Evolutionary conservation across 1,140 invertebrate genomes (phyloP).

Genomic region (Drosophila parvula): DNA sequence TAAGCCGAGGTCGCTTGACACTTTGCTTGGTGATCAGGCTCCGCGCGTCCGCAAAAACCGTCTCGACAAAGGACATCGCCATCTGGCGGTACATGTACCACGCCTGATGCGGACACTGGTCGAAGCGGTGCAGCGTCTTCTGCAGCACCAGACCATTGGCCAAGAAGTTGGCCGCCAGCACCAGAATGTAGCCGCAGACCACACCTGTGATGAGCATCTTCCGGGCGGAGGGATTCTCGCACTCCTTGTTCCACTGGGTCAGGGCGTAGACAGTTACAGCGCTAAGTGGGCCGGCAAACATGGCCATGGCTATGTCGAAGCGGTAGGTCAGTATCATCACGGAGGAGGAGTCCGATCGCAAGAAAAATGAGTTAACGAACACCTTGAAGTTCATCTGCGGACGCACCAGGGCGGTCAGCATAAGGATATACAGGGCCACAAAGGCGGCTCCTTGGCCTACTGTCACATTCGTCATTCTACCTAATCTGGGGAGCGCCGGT

Average conservation of each 20-base stretch:
- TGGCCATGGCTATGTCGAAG: conserved; percentile 22
- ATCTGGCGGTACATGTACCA: conserved; percentile 40
- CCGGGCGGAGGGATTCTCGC: not conserved
- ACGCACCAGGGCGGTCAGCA: conserved; percentile 29
- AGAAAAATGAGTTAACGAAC: conserved; percentile 26
- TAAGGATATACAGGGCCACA: conserved; percentile 15
- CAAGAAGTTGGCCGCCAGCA: conserved; percentile 23
- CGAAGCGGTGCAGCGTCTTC: conserved; percentile 21
- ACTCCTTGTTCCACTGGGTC: conserved; percentile 18
- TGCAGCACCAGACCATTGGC: conserved; percentile 37
- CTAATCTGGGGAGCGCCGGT: not conserved
- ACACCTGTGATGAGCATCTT: conserved; percentile 14
- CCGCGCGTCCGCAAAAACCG: not conserved
- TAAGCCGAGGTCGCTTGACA: not conserved
- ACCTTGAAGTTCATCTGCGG: conserved; percentile 43
- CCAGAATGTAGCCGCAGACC: not conserved
- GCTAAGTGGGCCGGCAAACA: conserved; percentile 27
- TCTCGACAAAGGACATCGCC: conserved; percentile 15
- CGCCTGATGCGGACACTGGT: conserved; percentile 20
- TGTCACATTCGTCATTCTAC: not conserved
- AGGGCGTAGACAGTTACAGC: conserved; percentile 26
- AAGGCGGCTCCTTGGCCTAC: conserved; percentile 13
- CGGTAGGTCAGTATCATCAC: conserved; percentile 24
- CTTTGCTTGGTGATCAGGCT: not conserved
- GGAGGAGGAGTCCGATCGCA: conserved; percentile 12